These are phyloP conservation scores for Metopolophium dirhodum DNA, from an alignment of 1,140 invertebrate species.

Conservation along the genomic window DNA sequence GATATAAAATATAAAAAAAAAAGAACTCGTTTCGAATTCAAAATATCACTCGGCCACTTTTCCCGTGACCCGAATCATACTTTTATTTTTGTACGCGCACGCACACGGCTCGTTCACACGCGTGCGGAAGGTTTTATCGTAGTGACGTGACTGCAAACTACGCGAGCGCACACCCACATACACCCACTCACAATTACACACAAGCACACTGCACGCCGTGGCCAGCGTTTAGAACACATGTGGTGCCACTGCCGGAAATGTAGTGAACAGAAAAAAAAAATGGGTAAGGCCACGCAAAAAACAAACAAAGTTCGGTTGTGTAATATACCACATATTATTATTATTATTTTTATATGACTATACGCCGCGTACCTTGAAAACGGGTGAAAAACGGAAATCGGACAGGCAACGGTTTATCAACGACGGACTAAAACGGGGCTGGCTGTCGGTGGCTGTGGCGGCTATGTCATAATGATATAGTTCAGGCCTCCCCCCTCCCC, in stretches of 20 bases:
- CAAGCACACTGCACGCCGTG: not conserved
- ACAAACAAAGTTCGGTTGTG: not conserved
- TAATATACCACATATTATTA: slow-evolving; percentile 11
- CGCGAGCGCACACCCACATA: not conserved
- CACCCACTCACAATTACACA: not conserved
- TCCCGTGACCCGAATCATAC: slow-evolving; percentile 21
- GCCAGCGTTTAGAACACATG: not conserved
- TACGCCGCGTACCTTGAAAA: not conserved
- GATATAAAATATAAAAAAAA: too few species aligned
- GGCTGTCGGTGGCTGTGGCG: too few species aligned
- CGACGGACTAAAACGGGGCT: not conserved
- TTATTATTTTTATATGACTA: not conserved
- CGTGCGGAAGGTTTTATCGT: not conserved
- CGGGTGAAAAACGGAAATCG: slow-evolving; percentile 23
- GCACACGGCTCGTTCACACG: not conserved
- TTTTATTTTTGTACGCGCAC: slow-evolving; percentile 13
- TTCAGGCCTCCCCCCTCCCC: not conserved
- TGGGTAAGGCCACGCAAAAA: not conserved
- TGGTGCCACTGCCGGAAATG: not conserved
- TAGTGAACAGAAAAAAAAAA: not conserved
- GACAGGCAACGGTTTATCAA: slow-evolving; percentile 22
- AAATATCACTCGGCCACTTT: slow-evolving; percentile 26
- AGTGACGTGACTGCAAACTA: slow-evolving; percentile 6
- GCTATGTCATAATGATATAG: not conserved
- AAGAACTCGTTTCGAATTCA: slow-evolving; percentile 43